Evolutionary conservation across 2,797 vertebrate species (phyloP).

Genomic region (Echeneis naucrates): DNA sequence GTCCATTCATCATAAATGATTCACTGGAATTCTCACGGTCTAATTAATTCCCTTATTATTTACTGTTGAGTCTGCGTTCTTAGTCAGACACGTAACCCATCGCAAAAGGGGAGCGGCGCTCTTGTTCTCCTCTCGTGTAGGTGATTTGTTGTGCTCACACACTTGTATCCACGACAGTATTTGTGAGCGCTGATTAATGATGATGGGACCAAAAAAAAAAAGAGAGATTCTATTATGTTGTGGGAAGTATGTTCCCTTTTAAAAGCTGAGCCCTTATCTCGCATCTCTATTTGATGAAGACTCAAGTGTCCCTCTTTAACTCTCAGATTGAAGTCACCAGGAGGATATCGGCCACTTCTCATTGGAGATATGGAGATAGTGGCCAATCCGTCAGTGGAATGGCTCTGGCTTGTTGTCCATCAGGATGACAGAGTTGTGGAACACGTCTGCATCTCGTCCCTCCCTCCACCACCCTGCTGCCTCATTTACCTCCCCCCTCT

Average conservation of each 20-base stretch:
- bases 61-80: constrained; percentile 47
- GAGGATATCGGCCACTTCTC: constrained; percentile 72
- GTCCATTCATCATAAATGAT: constrained; percentile 72
- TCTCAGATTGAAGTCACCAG: constrained; percentile 59
- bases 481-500: constrained; percentile 47
- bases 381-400: constrained; percentile 61
- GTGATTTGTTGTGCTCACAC: constrained; percentile 16
- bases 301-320: constrained; percentile 55
- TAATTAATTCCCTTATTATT: constrained; percentile 76
- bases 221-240: constrained; percentile 16
- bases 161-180: not conserved
- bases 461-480: constrained; percentile 11
- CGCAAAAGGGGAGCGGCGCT: constrained; percentile 18
- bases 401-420: constrained; percentile 66
- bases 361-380: constrained; percentile 61
- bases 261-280: constrained; percentile 45
- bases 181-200: constrained; percentile 47
- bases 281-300: constrained; percentile 52
- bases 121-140: not conserved
- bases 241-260: constrained; percentile 11
- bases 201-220: not conserved
- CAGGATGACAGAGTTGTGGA: constrained; percentile 55
- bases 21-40: constrained; percentile 60
- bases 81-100: constrained; percentile 37
- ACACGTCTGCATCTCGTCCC: constrained; percentile 41